Conservation (phyloP, 2,113 vertebrate genomes). For the Columba janthina region DNA sequence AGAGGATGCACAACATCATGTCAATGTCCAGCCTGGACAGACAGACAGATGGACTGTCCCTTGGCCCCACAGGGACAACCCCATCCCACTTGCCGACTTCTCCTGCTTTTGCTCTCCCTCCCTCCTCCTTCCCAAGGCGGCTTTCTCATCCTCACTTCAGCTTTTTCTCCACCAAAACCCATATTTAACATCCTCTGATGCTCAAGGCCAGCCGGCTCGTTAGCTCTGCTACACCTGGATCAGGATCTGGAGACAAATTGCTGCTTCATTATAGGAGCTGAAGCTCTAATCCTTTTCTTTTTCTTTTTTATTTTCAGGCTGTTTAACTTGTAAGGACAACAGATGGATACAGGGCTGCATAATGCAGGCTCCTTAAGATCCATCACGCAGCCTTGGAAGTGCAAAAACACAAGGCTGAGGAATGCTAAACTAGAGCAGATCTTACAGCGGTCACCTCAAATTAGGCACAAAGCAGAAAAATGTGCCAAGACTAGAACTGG, state of each 20-base stretch:
- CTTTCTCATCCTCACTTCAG: not conserved
- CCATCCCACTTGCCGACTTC: not conserved
- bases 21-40: fast-evolving
- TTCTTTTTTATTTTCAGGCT: slow-evolving; percentile 36
- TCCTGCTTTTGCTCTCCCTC: not conserved
- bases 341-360: slow-evolving; percentile 60
- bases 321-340: slow-evolving; percentile 73
- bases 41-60: too few species aligned
- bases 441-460: slow-evolving; percentile 52
- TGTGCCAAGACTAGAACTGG: slow-evolving; percentile 29
- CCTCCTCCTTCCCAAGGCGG: not conserved
- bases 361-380: slow-evolving; percentile 50
- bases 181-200: slow-evolving; percentile 49
- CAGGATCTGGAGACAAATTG: slow-evolving; percentile 70
- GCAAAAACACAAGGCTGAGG: slow-evolving; percentile 40
- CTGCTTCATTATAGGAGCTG: slow-evolving; percentile 71
- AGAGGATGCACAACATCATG: not conserved
- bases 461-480: slow-evolving; percentile 13
- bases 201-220: slow-evolving; percentile 63
- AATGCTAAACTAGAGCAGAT: slow-evolving; percentile 38
- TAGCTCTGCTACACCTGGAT: slow-evolving; percentile 66
- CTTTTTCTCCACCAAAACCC: not conserved
- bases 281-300: slow-evolving; percentile 63
- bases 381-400: slow-evolving; percentile 43
- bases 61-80: not conserved